Conservation (phyloP, 2,797 vertebrate genomes). For the Falco columbarius region DNA sequence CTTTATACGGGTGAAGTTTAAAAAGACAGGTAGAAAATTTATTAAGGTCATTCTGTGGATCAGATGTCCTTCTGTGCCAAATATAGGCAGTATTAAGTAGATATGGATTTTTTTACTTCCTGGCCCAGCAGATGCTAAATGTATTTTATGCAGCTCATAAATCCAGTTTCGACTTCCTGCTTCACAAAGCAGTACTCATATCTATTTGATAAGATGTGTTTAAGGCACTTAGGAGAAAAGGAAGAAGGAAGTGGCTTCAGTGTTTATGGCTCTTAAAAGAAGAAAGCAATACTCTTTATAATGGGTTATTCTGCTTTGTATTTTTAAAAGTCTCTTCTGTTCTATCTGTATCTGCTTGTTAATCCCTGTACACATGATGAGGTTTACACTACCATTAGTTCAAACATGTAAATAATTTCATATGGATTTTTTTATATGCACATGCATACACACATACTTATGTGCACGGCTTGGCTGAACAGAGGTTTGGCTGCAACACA, state of each 20-base stretch:
- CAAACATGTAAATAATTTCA: neutral
- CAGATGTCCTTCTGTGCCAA: conserved; percentile 36
- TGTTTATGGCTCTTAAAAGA: neutral
- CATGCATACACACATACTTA: rapidly evolving
- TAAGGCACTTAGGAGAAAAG: conserved; percentile 8
- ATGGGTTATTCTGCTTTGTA: neutral
- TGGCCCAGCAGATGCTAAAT: conserved; percentile 39
- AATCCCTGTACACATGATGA: neutral
- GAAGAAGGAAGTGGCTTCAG: conserved; percentile 9
- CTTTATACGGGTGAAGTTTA: neutral
- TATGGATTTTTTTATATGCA: neutral
- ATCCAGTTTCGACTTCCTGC: conserved; percentile 45
- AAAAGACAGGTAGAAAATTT: conserved; percentile 32
- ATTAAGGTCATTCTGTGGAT: conserved; percentile 15
- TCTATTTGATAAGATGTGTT: conserved; percentile 47
- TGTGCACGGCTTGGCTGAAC: no score
- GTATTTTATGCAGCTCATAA: conserved; percentile 59
- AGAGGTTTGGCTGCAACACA: no score
- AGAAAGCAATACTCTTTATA: neutral
- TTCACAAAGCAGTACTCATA: conserved; percentile 14
- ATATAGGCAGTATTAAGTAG: conserved; percentile 39
- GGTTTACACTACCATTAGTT: neutral
- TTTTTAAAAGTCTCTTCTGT: neutral
- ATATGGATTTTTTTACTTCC: conserved; percentile 11
- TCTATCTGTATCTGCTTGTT: neutral